These are phyloP conservation scores for Scolopax bukidnonensis DNA, from an alignment of 2,797 vertebrate species.

Conservation along the genomic window DNA sequence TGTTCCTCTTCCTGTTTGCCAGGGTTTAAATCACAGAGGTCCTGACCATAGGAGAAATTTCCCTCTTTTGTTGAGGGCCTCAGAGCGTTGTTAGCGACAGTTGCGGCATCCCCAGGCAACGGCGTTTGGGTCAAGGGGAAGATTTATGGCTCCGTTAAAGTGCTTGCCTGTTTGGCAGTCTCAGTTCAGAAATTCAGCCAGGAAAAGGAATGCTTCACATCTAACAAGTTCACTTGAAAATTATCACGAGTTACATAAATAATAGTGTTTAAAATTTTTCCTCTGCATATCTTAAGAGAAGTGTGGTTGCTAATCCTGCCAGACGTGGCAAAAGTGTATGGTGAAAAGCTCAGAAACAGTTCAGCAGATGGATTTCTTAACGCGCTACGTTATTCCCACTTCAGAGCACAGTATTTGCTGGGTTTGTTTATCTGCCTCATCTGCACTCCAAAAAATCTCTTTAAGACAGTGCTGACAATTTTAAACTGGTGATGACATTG, in stretches of 20 bases:
- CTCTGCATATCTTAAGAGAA: fast-evolving
- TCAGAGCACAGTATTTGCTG: not conserved
- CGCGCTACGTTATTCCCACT: not conserved
- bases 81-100: not conserved
- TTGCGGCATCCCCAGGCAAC: not conserved
- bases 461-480: not conserved
- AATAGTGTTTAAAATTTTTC: not conserved
- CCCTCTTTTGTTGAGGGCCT: not conserved
- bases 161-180: not conserved
- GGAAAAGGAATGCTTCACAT: not conserved
- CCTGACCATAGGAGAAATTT: not conserved
- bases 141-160: not conserved
- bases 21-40: not conserved
- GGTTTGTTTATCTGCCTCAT: not conserved
- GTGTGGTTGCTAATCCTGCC: not conserved
- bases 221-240: not conserved
- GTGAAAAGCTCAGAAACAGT: not conserved
- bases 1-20: not conserved
- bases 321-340: not conserved
- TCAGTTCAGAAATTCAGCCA: not conserved
- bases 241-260: not conserved
- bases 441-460: not conserved
- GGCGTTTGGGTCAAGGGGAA: not conserved
- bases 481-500: not conserved
- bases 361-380: not conserved